These are phyloP conservation scores for Aurelia coerulea DNA, from an alignment of 30 jellyfish, hydroid and myxozoan species.

Conservation along the genomic window DNA sequence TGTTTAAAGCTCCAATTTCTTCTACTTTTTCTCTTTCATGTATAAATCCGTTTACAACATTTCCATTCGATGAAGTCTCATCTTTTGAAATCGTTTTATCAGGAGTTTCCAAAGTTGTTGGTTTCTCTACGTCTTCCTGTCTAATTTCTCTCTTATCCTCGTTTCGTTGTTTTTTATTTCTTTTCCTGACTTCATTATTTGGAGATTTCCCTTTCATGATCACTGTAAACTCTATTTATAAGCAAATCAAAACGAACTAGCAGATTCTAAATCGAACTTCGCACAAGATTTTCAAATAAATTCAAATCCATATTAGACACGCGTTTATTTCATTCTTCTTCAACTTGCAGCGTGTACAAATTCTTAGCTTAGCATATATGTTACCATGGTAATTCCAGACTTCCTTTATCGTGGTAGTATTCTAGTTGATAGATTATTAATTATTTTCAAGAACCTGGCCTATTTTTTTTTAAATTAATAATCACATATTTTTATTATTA, in stretches of 20 bases:
- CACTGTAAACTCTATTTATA: neutral
- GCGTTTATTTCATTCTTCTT: neutral
- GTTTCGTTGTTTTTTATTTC: slow-evolving; percentile 15
- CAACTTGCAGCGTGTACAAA: slow-evolving; percentile 24
- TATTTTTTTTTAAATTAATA: too few relatives aligned
- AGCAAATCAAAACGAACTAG: too few relatives aligned
- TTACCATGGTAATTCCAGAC: neutral
- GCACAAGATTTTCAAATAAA: too few relatives aligned
- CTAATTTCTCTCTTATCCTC: neutral
- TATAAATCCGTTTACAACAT: neutral
- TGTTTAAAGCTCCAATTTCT: slow-evolving; percentile 12
- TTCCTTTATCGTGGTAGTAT: too few relatives aligned
- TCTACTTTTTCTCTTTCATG: neutral
- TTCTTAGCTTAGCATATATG: slow-evolving; percentile 5
- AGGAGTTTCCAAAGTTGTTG: neutral
- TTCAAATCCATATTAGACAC: too few relatives aligned
- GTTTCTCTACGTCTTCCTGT: neutral
- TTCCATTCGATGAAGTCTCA: neutral
- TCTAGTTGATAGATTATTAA: too few relatives aligned
- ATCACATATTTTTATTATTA: too few relatives aligned
- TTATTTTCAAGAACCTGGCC: too few relatives aligned
- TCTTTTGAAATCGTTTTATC: neutral
- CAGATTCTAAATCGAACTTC: too few relatives aligned
- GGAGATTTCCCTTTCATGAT: slow-evolving; percentile 1
- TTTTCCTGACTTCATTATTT: slow-evolving; percentile 6